Evolutionary conservation across 2,797 vertebrate genomes (phyloP), one percentile per base, ranked within the genome.

Genomic region (Otus scops): DNA sequence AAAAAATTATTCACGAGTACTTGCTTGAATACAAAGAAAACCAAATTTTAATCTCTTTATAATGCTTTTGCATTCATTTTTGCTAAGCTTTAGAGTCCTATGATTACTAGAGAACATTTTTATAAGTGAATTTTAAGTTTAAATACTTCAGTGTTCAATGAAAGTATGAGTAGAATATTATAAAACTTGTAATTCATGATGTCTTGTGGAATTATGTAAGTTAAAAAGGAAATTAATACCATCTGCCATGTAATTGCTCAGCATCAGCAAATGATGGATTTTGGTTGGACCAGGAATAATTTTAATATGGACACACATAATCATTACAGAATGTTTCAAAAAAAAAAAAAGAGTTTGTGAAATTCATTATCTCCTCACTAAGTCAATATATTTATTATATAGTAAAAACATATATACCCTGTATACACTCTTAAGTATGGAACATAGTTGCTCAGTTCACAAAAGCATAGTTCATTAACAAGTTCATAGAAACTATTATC

Each of bases 71-170:
- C 60, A 76, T 85, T 87, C 54, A 41, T 91, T 91, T 93, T 83
- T 1, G 1, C 86, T 86, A 87, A 95, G 56, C 54, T 79, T 86
- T 48, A 63, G 86, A 75, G 38, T 38, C 28, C 69, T 79, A 2
- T 38, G 65, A 93, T 91, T 87, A 85, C 59, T 23, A 87, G 26
- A 71, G 51, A 81, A 73, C 36, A 53, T 70, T 90, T 81, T 61
- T 41, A 12, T 88, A 95, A 95, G 84, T 79, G 47, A 95, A 85
- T 92, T 86, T 89, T 86, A 61, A 83, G 56, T 89, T 92, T 81
- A 92, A 91, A 41, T 59, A 79, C n/a, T 61, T 73, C 28, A 63
- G 73, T 22, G 36, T 67, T 93, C 70, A 95, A 71, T 68, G 45
- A 70, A 70, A 85, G 39, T 70, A 60, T 7, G 22, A 92, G 59